These are phyloP conservation scores for Chionomys nivalis DNA, from an alignment of 2,113 vertebrate species.

Conservation along the genomic window DNA sequence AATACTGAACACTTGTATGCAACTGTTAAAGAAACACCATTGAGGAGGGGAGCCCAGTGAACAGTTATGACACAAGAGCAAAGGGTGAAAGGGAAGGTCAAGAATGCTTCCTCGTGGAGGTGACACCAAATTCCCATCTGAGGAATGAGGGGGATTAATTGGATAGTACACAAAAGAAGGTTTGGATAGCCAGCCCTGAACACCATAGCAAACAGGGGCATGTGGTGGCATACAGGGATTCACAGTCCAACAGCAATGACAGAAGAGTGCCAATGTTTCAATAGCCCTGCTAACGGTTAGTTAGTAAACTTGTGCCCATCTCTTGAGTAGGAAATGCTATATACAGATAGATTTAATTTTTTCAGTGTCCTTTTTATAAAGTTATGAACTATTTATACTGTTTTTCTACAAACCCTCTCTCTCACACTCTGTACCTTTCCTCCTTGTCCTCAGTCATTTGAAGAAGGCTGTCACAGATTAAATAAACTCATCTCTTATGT, in stretches of 20 bases:
- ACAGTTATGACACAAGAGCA: not conserved
- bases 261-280: fast-evolving
- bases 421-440: not conserved
- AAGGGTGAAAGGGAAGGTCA: not conserved
- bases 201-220: not conserved
- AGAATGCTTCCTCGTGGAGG: not conserved
- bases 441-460: not conserved
- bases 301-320: not conserved
- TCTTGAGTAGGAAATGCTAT: not conserved
- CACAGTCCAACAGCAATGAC: no score
- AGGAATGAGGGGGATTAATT: not conserved
- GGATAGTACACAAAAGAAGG: not conserved
- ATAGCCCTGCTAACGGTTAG: not conserved
- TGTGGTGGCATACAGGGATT: not conserved
- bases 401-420: not conserved
- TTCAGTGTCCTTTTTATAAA: not conserved
- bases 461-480: not conserved
- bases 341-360: not conserved
- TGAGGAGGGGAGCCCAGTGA: not conserved
- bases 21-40: not conserved
- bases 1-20: not conserved
- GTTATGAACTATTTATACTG: not conserved
- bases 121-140: not conserved
- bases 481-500: not conserved
- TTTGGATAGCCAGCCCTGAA: not conserved